These are phyloP conservation scores for Drosophila kurseongensis DNA, from an alignment of 1,140 invertebrate genomes.

Conservation along the genomic window DNA sequence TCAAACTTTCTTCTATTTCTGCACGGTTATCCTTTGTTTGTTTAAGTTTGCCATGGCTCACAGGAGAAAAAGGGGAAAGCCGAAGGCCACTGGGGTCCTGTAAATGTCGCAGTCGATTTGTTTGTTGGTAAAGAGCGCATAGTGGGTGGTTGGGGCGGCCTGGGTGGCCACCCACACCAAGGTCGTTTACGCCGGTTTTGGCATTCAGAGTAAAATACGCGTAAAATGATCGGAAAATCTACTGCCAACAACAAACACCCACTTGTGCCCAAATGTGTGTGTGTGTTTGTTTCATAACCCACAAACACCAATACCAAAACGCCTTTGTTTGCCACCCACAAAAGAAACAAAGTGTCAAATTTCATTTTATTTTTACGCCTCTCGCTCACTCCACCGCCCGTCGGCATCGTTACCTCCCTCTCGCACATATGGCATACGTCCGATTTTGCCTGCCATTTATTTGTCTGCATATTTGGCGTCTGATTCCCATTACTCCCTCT, in stretches of 20 bases:
- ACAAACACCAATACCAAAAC: slow-evolving; percentile 25
- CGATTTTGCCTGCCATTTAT: slow-evolving; percentile 61
- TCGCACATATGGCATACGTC: slow-evolving; percentile 39
- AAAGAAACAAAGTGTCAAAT: slow-evolving; percentile 56
- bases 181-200: slow-evolving; percentile 41
- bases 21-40: not conserved
- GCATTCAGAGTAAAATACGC: slow-evolving; percentile 53
- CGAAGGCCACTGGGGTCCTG: slow-evolving; percentile 37
- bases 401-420: not conserved
- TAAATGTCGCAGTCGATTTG: slow-evolving; percentile 42
- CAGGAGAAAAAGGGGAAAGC: not conserved
- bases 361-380: slow-evolving; percentile 50
- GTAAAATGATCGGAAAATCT: slow-evolving; percentile 57
- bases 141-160: not conserved
- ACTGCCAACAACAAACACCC: slow-evolving; percentile 48
- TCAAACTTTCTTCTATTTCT: not conserved
- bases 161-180: not conserved
- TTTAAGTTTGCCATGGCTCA: slow-evolving; percentile 4
- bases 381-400: not conserved
- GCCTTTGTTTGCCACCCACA: slow-evolving; percentile 31
- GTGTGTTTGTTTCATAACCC: slow-evolving; percentile 30
- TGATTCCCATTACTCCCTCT: slow-evolving; percentile 18
- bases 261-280: not conserved
- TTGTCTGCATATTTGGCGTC: slow-evolving; percentile 61
- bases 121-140: slow-evolving; percentile 2